phyloP scores from a whole-genome alignment of 1,140 invertebrate genomes.

The Centruroides sculpturatus region DNA sequence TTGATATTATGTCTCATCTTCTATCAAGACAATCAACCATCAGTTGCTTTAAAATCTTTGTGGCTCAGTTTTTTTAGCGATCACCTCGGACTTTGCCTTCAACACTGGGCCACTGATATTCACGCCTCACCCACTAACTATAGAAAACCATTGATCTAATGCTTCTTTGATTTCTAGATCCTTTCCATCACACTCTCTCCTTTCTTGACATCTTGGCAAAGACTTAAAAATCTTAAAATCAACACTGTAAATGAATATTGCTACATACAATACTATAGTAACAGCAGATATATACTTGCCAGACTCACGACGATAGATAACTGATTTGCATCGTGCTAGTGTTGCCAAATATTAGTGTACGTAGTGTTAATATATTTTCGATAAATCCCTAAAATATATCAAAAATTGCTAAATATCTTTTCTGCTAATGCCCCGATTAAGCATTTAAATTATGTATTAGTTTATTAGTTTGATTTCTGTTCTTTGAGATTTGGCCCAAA shows the following conservation, averaged over 20 bases:
- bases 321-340: too few species aligned
- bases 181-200: conserved; percentile 6
- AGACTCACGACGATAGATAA: too few species aligned
- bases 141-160: conserved; percentile 14
- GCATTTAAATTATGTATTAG: too few species aligned
- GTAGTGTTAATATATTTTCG: too few species aligned
- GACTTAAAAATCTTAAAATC: not conserved
- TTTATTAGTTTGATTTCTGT: too few species aligned
- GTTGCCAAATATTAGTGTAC: too few species aligned
- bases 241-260: too few species aligned
- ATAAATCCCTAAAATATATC: too few species aligned
- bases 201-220: not conserved
- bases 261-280: too few species aligned
- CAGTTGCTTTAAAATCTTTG: conserved; percentile 21
- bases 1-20: conserved; percentile 12
- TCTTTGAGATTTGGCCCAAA: too few species aligned
- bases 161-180: conserved; percentile 18
- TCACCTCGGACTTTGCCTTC: conserved; percentile 15
- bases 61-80: conserved; percentile 15
- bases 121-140: conserved; percentile 9
- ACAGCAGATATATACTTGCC: too few species aligned
- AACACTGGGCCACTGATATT: conserved; percentile 16
- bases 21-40: conserved; percentile 21
- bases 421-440: too few species aligned
- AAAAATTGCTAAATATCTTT: not conserved